Conservation (phyloP, 2,888 invertebrate species). For the Azorinus chamasolen region DNA sequence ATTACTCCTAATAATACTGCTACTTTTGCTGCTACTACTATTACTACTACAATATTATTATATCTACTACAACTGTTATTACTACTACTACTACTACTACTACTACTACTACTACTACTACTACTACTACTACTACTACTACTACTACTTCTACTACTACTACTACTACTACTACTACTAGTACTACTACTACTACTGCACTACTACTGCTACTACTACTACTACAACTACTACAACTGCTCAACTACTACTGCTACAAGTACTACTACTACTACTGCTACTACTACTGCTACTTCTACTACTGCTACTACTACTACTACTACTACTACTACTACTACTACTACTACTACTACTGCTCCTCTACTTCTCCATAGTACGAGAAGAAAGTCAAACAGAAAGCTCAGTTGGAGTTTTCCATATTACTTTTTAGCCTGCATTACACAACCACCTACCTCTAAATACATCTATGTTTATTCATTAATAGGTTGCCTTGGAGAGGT, state of each 20-base stretch:
- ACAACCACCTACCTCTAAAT: no score
- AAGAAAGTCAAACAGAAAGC: no score
- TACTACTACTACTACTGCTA: slow-evolving; percentile 51
- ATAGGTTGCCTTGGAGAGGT: no score
- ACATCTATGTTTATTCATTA: no score
- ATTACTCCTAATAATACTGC: no score
- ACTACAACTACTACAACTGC: slow-evolving; percentile 36
- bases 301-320: slow-evolving; percentile 46
- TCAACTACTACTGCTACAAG: slow-evolving; percentile 43
- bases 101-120: slow-evolving; percentile 35
- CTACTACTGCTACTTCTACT: slow-evolving; percentile 45
- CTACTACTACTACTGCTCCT: slow-evolving; percentile 38
- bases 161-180: slow-evolving; percentile 33
- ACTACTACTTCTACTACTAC: slow-evolving; percentile 44
- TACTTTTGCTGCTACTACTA: no score
- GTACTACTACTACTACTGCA: slow-evolving; percentile 41
- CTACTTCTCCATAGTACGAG: no score
- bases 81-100: slow-evolving; percentile 38
- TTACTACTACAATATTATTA: slow-evolving; percentile 24
- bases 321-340: slow-evolving; percentile 44
- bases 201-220: slow-evolving; percentile 35
- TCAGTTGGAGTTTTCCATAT: no score
- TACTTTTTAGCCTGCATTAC: no score
- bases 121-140: slow-evolving; percentile 46
- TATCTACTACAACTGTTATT: slow-evolving; percentile 32